These are phyloP conservation scores for Mustela lutreola DNA, from an alignment of 2,113 vertebrate genomes.

Conservation along the genomic window DNA sequence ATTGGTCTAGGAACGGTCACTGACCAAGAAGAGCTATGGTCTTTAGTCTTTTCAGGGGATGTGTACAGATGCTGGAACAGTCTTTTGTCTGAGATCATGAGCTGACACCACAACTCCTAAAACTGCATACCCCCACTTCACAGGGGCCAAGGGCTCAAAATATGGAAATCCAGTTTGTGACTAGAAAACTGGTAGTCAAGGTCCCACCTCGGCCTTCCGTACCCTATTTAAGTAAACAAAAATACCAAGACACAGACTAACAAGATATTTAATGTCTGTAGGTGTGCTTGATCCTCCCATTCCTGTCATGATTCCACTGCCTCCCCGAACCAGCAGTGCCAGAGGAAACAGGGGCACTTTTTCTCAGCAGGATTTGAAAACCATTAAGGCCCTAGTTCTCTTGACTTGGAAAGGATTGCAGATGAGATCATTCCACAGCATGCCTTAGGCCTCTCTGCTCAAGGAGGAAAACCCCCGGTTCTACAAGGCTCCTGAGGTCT, in stretches of 20 bases:
- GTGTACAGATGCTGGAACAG: neutral
- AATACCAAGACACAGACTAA: conserved; percentile 49
- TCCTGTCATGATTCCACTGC: neutral
- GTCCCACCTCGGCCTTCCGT: neutral
- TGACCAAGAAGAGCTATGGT: neutral
- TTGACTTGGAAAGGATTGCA: neutral
- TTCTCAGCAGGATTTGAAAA: neutral
- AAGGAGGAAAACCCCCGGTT: conserved; percentile 66
- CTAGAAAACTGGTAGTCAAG: conserved; percentile 4
- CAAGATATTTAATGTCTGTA: conserved; percentile 69
- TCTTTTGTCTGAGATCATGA: neutral
- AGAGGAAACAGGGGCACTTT: neutral
- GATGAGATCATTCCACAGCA: conserved; percentile 1
- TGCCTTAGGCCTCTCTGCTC: conserved; percentile 4
- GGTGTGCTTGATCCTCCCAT: neutral
- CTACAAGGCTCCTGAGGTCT: conserved; percentile 82
- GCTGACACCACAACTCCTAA: neutral
- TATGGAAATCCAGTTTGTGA: neutral
- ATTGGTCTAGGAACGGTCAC: neutral
- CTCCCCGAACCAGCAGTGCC: neutral
- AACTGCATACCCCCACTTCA: neutral
- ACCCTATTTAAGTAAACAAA: conserved; percentile 39
- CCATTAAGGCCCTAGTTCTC: neutral
- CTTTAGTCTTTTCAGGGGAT: conserved; percentile 27
- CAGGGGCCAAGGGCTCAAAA: neutral